Percentiles rank a stretch among this genome's conserved stretches.
Conservation (phyloP, 2,888 invertebrate species). For the Drosophila emarginata region DNA sequence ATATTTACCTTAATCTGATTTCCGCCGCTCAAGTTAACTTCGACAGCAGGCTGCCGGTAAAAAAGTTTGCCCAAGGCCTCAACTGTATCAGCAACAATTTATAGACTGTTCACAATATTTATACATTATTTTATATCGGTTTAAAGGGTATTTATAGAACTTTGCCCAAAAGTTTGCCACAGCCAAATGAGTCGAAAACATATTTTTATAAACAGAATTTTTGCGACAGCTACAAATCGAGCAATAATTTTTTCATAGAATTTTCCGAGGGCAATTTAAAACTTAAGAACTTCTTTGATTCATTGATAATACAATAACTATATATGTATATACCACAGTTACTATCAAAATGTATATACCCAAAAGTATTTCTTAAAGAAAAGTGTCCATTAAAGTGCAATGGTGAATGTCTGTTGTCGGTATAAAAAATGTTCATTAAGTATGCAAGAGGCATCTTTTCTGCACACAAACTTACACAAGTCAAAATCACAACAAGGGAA, state of each 20-base stretch:
- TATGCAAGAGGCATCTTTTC: conserved; percentile 56
- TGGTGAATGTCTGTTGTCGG: conserved; percentile 19
- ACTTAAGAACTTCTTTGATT: neutral
- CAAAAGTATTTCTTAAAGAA: conserved; percentile 1
- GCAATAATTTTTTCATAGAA: neutral
- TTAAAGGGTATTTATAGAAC: conserved; percentile 6
- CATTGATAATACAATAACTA: neutral
- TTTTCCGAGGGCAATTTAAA: neutral
- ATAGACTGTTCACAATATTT: conserved; percentile 48
- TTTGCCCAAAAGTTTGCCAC: neutral
- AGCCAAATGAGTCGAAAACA: conserved; percentile 14
- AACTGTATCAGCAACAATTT: conserved; percentile 61
- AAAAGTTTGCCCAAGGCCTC: conserved; percentile 54
- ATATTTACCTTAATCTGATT: conserved; percentile 72
- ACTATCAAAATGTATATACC: neutral
- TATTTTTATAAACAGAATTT: conserved; percentile 8
- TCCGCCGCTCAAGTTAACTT: conserved; percentile 68
- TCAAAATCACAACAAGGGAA: neutral
- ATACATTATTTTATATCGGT: conserved; percentile 44
- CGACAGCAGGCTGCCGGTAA: conserved; percentile 36
- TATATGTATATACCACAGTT: neutral
- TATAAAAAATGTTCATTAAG: conserved; percentile 53
- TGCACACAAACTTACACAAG: conserved; percentile 25
- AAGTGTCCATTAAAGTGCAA: conserved; percentile 54
- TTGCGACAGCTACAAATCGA: neutral